Evolutionary conservation across 2,113 vertebrate species (phyloP).

Genomic region (Aramus guarauna): DNA sequence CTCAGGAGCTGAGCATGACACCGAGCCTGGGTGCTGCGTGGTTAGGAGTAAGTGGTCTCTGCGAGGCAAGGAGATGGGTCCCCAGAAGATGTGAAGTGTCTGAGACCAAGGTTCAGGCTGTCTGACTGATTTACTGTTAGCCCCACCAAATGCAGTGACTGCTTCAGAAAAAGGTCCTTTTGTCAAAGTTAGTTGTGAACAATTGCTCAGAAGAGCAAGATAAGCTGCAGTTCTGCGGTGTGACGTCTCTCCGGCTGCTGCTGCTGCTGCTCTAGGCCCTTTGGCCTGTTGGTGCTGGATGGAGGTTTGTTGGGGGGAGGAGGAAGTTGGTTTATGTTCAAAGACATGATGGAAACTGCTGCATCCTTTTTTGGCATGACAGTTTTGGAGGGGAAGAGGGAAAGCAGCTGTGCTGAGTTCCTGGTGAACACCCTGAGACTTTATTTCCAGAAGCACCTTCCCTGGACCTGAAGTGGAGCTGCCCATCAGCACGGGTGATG

Average conservation of each 20-base stretch:
- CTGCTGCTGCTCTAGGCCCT: neutral
- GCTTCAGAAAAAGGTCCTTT: neutral
- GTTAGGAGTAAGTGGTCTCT: neutral
- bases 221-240: neutral
- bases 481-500: neutral
- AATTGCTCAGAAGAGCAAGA: neutral
- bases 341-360: neutral
- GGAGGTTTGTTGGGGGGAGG: neutral
- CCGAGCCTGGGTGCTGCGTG: fast-evolving
- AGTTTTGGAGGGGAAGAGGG: neutral
- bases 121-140: neutral
- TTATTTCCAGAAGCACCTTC: neutral
- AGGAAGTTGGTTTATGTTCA: neutral
- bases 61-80: neutral
- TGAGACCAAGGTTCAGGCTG: neutral
- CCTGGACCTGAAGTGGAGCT: neutral
- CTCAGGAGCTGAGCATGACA: neutral
- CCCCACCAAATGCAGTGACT: neutral
- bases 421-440: neutral
- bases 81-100: neutral
- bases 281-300: neutral
- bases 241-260: neutral
- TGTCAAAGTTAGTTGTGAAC: neutral
- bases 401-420: neutral
- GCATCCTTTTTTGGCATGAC: neutral